Percentiles rank a stretch among this genome's conserved stretches.
Evolutionary conservation across 2,797 vertebrate species (phyloP).

Genomic region (Onychomys torridus): DNA sequence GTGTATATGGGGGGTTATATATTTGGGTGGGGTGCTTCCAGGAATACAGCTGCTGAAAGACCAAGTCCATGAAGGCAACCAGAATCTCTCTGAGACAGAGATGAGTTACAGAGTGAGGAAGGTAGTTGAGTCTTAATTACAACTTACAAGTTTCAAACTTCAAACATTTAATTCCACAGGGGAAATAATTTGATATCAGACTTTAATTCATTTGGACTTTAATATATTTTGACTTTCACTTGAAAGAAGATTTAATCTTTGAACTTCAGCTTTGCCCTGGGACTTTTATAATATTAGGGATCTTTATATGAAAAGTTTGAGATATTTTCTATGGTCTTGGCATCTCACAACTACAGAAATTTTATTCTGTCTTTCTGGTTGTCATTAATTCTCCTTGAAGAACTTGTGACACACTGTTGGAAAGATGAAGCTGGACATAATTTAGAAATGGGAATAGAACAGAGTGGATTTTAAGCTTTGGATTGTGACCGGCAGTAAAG

Average conservation of each 20-base stretch:
- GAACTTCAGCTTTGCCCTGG: slow-evolving; percentile 70
- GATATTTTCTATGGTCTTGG: slow-evolving; percentile 21
- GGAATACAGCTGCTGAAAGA: not conserved
- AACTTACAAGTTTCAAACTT: slow-evolving; percentile 64
- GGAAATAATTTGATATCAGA: slow-evolving; percentile 64
- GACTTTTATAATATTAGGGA: slow-evolving; percentile 44
- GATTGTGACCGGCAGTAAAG: not conserved
- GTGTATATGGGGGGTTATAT: too few relatives aligned
- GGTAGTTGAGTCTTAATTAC: slow-evolving; percentile 63
- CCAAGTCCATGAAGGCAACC: not conserved
- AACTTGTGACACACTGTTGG: not conserved
- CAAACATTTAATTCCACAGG: slow-evolving; percentile 52
- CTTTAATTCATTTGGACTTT: slow-evolving; percentile 69
- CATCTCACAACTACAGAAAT: not conserved
- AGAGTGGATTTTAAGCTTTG: slow-evolving; percentile 21
- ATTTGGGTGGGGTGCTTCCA: not conserved
- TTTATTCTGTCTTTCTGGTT: slow-evolving; percentile 14
- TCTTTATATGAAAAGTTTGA: slow-evolving; percentile 40
- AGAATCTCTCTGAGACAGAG: not conserved
- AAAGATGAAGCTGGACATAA: not conserved
- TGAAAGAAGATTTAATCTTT: slow-evolving; percentile 80
- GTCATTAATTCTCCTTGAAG: slow-evolving; percentile 49
- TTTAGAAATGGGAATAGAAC: slow-evolving; percentile 47
- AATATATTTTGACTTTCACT: slow-evolving; percentile 76
- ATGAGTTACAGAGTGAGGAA: slow-evolving; percentile 7